These are phyloP conservation scores for Elachura formosa DNA, from an alignment of 2,113 vertebrate species.

Conservation along the genomic window DNA sequence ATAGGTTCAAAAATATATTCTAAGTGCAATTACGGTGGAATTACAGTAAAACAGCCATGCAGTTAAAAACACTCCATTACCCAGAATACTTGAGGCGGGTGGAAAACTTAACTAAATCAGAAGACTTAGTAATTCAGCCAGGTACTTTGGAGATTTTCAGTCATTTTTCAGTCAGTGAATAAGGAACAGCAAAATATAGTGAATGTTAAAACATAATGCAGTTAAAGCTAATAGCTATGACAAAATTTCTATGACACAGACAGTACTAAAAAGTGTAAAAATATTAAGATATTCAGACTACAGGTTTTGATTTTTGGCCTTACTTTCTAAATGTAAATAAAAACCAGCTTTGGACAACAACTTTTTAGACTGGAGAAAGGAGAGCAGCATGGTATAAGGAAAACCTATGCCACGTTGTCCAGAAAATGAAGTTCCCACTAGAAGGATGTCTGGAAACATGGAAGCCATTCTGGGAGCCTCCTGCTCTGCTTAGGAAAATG, in stretches of 20 bases:
- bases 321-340: not conserved
- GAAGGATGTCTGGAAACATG: not conserved
- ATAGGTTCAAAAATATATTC: not conserved
- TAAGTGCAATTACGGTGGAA: constrained; percentile 1
- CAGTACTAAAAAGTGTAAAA: not conserved
- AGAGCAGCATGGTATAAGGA: not conserved
- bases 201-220: not conserved
- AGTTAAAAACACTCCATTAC: not conserved
- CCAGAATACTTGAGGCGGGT: not conserved
- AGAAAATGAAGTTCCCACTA: not conserved
- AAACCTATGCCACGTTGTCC: not conserved
- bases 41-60: not conserved
- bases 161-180: not conserved
- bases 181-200: not conserved
- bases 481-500: not conserved
- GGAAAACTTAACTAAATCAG: not conserved
- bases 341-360: not conserved
- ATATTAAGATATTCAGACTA: not conserved
- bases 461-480: not conserved
- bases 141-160: not conserved
- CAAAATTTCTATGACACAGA: not conserved
- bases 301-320: not conserved
- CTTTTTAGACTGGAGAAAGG: not conserved
- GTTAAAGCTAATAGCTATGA: not conserved
- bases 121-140: not conserved